phyloP scores from a whole-genome alignment of 2,797 vertebrate genomes.

The Coregonus suidteri region DNA sequence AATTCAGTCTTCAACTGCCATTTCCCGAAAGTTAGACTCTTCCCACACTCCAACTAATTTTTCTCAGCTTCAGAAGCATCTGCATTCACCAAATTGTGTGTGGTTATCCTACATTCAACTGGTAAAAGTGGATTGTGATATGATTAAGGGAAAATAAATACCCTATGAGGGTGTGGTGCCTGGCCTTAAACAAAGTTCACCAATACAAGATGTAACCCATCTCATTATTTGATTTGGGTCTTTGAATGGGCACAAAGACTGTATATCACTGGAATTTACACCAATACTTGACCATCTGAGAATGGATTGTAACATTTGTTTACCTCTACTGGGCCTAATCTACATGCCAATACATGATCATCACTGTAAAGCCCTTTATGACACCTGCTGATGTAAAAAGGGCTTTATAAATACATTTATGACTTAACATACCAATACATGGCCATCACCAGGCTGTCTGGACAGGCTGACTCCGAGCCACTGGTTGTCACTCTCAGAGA shows the following conservation, averaged over 20 bases:
- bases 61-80: no score
- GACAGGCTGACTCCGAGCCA: slow-evolving; percentile 97
- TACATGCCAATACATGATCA: neutral
- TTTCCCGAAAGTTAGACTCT: no score
- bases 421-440: slow-evolving; percentile 79
- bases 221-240: neutral
- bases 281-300: neutral
- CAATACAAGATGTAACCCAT: neutral
- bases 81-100: no score
- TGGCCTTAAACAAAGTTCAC: neutral
- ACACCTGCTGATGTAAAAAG: neutral
- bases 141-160: no score
- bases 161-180: no score
- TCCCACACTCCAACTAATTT: no score
- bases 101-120: no score
- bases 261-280: neutral
- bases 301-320: neutral
- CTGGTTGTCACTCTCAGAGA: slow-evolving; percentile 87
- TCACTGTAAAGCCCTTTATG: neutral
- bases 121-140: no score
- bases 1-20: no score
- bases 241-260: neutral
- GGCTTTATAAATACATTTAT: slow-evolving; percentile 11
- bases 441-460: slow-evolving; percentile 83
- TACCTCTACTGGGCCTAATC: neutral